Evolutionary conservation across 1,140 invertebrate genomes (phyloP).

Genomic region (Lineus longissimus): DNA sequence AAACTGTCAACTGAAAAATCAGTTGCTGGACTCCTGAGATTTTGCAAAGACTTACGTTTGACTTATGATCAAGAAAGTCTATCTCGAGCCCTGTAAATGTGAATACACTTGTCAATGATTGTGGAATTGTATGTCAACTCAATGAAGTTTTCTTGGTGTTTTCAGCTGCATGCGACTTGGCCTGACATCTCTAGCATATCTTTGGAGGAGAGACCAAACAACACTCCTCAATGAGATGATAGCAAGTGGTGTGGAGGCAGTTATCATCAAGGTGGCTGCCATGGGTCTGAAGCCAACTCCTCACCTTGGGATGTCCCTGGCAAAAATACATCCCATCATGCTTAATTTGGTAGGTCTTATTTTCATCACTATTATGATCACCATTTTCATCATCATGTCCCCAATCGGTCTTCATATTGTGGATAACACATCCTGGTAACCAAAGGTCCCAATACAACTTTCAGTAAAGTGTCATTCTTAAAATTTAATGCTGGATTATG

Average conservation of each 20-base stretch:
- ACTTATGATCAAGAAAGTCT: no score
- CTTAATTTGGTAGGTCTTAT: conserved; percentile 67
- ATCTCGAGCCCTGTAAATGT: background rate
- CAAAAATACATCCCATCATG: conserved; percentile 80
- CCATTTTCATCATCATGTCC: background rate
- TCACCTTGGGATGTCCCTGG: conserved; percentile 83
- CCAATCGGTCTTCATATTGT: background rate
- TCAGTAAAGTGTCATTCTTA: no score
- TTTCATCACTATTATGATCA: background rate
- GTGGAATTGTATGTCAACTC: background rate
- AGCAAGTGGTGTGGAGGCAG: conserved; percentile 81
- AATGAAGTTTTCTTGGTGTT: conserved; percentile 13
- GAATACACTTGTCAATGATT: background rate
- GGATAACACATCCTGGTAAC: no score
- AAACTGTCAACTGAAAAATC: no score
- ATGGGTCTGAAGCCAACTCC: conserved; percentile 79
- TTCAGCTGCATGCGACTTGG: conserved; percentile 82
- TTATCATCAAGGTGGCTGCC: conserved; percentile 94
- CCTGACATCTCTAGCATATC: conserved; percentile 82
- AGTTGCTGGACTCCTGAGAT: no score
- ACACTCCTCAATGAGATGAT: conserved; percentile 98
- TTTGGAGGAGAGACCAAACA: conserved; percentile 81
- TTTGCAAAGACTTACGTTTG: no score
- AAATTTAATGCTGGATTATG: no score
- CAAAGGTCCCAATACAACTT: no score